Percentiles rank a stretch among this genome's conserved stretches.
These are phyloP conservation scores for Teleogryllus occipitalis DNA, from an alignment of 1,140 invertebrate genomes.

Conservation along the genomic window DNA sequence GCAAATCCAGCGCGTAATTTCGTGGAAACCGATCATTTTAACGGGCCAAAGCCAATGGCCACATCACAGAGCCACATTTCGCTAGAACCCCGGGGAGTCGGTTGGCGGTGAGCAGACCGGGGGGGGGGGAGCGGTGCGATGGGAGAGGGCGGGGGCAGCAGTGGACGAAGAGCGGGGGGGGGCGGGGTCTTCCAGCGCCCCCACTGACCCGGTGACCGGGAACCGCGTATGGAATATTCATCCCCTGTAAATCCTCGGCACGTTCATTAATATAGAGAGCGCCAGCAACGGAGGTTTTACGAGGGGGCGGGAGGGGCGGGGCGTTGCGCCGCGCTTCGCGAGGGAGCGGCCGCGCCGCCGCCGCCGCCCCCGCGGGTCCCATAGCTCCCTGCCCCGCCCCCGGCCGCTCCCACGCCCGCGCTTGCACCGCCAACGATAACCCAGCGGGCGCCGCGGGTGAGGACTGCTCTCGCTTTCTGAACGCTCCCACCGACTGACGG, in stretches of 20 bases:
- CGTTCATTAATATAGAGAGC: neutral
- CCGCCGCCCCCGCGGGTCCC: neutral
- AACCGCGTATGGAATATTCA: neutral
- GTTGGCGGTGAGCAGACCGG: neutral
- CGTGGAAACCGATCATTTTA: neutral
- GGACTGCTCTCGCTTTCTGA: no score
- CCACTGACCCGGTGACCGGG: neutral
- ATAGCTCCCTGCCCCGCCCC: no score
- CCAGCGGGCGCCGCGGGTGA: no score
- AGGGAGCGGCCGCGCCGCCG: neutral
- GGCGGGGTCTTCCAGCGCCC: neutral
- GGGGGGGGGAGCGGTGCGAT: neutral
- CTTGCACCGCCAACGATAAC: no score
- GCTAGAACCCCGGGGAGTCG: neutral
- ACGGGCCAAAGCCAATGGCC: neutral
- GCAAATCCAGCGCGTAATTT: neutral
- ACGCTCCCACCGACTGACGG: no score
- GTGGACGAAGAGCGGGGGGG: neutral
- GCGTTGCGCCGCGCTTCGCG: neutral
- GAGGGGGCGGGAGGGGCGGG: neutral
- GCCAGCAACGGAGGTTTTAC: neutral
- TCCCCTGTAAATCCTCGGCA: neutral
- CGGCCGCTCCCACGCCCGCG: no score
- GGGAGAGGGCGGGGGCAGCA: no score
- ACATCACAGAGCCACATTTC: neutral